Base-by-base conservation (phyloP, 2,113 vertebrate genomes). In the Patagioenas fasciata region DNA sequence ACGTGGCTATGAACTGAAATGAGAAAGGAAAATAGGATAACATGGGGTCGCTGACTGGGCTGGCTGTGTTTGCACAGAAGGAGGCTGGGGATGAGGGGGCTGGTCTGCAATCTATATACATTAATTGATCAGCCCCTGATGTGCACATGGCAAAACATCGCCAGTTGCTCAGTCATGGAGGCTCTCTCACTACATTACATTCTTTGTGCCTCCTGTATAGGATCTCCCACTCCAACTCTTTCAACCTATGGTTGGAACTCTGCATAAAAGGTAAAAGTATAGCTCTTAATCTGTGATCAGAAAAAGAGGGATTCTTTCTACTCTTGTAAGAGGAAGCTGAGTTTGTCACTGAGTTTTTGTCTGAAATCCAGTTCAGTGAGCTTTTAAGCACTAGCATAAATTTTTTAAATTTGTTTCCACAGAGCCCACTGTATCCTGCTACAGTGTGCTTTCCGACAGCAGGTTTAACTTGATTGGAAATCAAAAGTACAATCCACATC, bases 391-490 rank as follows among this genome's bases (percentile, higher is more conserved):
- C 80, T 70, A 90, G 82, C 67, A 97, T 93, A 97, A 97, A 97
- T 96, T 96, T 93, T 56, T 97, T 95, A 97, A 97, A 96, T 94
- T 95, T 77, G 42, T 96, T 97, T 97, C 84, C 93, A 93, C 92
- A 89, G 74, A 95, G 62, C 69, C 86, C 89, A 94, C 96, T 89
- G 81, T 80, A 97, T 97, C 94, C 97, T 97, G 93, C 60, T 96
- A 40, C 18, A 71, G 16, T n/a, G 71, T 91, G 51, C 80, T 95
- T 96, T 96, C 91, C 96, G 91, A 87, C 78, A 96, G 80, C 61
- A 94, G 73, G 84, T 94, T 97, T 97, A 95, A 97, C 97, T 97
- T 97, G 15, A 72, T 93, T 89, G 93, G 95, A 97, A 97, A 97
- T 97, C 19, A 53, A 97, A 98, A 95, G 72, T 84, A 96, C 91